These are phyloP conservation scores for Lucilia cuprina DNA, from an alignment of 1,140 invertebrate genomes.

Conservation along the genomic window DNA sequence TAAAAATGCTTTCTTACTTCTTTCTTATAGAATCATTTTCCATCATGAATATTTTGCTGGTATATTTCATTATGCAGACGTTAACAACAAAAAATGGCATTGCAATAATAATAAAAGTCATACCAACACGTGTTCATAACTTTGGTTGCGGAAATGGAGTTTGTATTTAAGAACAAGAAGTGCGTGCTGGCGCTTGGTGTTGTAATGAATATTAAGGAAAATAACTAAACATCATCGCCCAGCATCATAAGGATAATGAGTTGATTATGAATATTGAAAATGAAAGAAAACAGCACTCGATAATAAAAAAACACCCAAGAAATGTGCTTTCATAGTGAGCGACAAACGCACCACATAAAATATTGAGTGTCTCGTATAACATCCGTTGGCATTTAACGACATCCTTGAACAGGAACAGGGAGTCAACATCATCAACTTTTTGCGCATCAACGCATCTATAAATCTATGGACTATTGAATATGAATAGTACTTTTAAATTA, in stretches of 20 bases:
- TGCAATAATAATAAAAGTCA: conserved; percentile 41
- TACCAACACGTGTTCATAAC: conserved; percentile 32
- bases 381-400: conserved; percentile 32
- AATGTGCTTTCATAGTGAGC: not conserved
- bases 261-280: conserved; percentile 28
- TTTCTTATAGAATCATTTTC: too few relatives aligned
- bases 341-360: not conserved
- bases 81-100: not conserved
- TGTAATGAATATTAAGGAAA: conserved; percentile 13
- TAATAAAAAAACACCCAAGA: not conserved
- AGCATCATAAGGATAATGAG: conserved; percentile 16
- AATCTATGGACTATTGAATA: conserved; percentile 16
- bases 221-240: not conserved
- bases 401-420: conserved; percentile 20
- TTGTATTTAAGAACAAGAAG: not conserved
- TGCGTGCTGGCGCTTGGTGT: conserved; percentile 7
- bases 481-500: not conserved
- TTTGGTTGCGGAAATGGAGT: conserved; percentile 16
- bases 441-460: conserved; percentile 10
- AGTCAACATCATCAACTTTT: conserved; percentile 20
- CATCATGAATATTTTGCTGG: not conserved
- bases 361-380: conserved; percentile 4
- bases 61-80: not conserved
- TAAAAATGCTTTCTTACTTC: too few relatives aligned
- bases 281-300: not conserved